Evolutionary conservation across 2,113 vertebrate species (phyloP).

Genomic region (Amia ocellicauda): DNA sequence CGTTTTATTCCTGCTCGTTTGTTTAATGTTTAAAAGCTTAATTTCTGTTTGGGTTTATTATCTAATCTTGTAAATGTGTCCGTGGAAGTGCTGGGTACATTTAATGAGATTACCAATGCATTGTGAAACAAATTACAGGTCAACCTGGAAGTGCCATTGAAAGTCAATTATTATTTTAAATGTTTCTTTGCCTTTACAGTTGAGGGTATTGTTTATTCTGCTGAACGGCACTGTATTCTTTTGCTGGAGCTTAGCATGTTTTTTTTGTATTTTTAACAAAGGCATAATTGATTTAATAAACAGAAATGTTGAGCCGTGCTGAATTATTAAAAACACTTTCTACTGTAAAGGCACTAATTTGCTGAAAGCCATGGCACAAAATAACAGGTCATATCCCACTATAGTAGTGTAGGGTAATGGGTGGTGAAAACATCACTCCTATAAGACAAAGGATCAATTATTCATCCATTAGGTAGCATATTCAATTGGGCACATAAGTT

Average conservation of each 20-base stretch:
- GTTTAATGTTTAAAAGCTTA: conserved; percentile 58
- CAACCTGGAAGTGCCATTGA: conserved; percentile 55
- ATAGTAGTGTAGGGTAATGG: background rate
- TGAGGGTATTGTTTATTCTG: conserved; percentile 39
- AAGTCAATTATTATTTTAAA: conserved; percentile 63
- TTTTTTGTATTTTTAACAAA: background rate
- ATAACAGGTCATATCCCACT: background rate
- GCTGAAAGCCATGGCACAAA: background rate
- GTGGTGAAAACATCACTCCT: background rate
- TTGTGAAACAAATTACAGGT: conserved; percentile 61
- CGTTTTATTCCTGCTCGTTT: conserved; percentile 32
- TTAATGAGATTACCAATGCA: conserved; percentile 76
- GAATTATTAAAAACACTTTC: conserved; percentile 2
- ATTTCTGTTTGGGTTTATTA: conserved; percentile 56
- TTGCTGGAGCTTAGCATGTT: background rate
- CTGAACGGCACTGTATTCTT: conserved; percentile 21
- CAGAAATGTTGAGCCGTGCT: background rate
- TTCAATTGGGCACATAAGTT: background rate
- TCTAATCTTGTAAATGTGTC: conserved; percentile 72
- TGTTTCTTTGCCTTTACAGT: conserved; percentile 41
- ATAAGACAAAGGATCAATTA: background rate
- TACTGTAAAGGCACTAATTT: background rate
- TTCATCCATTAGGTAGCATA: background rate
- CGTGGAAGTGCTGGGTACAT: conserved; percentile 56
- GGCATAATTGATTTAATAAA: conserved; percentile 6